These are phyloP conservation scores for Cerastoderma edule DNA, from an alignment of 2,888 invertebrate genomes.

Conservation along the genomic window DNA sequence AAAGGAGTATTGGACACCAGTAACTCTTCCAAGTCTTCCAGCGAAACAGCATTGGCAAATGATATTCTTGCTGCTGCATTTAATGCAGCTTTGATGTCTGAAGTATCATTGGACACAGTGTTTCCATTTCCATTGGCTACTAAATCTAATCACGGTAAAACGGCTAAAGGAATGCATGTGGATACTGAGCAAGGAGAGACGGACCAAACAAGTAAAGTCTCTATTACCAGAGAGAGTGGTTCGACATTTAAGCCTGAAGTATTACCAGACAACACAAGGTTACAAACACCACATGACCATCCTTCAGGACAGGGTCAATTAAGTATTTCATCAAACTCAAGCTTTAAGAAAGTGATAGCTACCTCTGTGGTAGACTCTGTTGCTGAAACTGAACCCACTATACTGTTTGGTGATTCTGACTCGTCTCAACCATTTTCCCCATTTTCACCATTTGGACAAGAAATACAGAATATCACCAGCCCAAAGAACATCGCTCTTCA, in stretches of 20 bases:
- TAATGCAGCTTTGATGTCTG: conserved; percentile 44
- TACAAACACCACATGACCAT: not conserved
- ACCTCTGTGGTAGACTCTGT: not conserved
- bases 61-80: conserved; percentile 57
- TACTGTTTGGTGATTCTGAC: not conserved
- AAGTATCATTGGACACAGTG: conserved; percentile 49
- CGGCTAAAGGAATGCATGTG: too few relatives aligned
- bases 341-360: not conserved
- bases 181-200: too few relatives aligned
- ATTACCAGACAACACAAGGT: too few relatives aligned
- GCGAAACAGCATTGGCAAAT: conserved; percentile 30
- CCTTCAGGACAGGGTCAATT: not conserved
- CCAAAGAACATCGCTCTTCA: conserved; percentile 35
- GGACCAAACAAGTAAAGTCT: too few relatives aligned
- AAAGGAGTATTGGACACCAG: not conserved
- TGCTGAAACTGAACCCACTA: not conserved
- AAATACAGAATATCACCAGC: conserved; percentile 50
- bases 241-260: too few relatives aligned
- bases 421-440: conserved; percentile 39
- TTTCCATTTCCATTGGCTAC: conserved; percentile 26
- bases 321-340: not conserved
- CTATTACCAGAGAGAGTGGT: too few relatives aligned
- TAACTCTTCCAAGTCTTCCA: conserved; percentile 16
- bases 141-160: too few relatives aligned
- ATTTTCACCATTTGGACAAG: conserved; percentile 58